Evolutionary conservation across 1,140 invertebrate species (phyloP).

Genomic region (Epicauta chinensis): DNA sequence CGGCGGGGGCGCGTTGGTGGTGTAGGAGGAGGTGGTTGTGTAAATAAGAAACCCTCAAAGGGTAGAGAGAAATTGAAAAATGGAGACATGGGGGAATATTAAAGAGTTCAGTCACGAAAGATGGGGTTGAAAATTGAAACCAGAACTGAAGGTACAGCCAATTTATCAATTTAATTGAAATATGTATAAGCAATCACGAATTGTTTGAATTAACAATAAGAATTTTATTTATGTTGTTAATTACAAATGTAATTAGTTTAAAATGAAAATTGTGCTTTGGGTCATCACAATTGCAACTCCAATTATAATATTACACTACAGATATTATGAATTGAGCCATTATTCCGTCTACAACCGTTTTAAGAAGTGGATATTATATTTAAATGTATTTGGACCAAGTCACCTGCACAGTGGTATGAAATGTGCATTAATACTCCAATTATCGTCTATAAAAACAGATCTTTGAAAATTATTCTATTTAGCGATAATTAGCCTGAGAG

Average conservation of each 20-base stretch:
- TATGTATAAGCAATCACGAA: too few species aligned
- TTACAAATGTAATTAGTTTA: too few species aligned
- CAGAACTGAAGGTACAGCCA: constrained; percentile 11
- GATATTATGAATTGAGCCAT: neutral
- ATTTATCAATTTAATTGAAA: constrained; percentile 20
- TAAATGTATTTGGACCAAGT: neutral
- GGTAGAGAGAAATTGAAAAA: constrained; percentile 22
- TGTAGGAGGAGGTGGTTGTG: constrained; percentile 19
- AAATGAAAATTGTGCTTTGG: neutral
- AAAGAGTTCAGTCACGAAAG: constrained; percentile 12
- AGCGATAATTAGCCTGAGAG: too few species aligned
- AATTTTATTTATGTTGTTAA: too few species aligned
- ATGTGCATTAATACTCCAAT: neutral
- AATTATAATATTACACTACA: neutral
- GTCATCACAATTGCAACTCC: neutral
- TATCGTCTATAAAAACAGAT: too few species aligned
- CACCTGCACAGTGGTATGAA: neutral
- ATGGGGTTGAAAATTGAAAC: constrained; percentile 20
- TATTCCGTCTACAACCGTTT: neutral
- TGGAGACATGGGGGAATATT: constrained; percentile 1
- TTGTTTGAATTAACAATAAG: too few species aligned
- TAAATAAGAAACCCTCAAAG: constrained; percentile 27
- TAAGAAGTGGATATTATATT: neutral
- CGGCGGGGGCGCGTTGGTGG: constrained; percentile 17
- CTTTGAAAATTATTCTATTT: too few species aligned